Evolutionary conservation across 2,888 invertebrate genomes (phyloP), one percentile per base, ranked within the genome.

Genomic region (Diarsia brunnea): DNA sequence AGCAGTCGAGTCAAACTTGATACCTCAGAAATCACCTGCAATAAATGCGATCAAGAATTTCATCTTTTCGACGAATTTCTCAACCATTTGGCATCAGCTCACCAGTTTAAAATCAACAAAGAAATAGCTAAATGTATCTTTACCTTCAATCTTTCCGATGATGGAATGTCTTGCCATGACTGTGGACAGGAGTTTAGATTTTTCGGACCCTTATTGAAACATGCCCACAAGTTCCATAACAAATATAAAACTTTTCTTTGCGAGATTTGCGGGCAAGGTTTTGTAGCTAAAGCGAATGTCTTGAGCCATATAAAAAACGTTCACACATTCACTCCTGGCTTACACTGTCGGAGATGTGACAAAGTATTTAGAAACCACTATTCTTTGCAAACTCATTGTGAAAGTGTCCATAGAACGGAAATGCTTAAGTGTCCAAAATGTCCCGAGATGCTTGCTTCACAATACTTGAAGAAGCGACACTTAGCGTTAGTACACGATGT

Each of bases 221-320:
- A 95, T 45, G 85, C 87, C 0, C 89, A 94, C 60, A 92, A 91
- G 67, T 89, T 76, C 21, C 94, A 94, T n/a, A 92, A 90, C 38
- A 91, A 88, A 19, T 85, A 89, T 19, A 89, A 89, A 16, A 85
- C 89, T 0, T 93, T 89, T 38, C 43, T 94, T 0, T 95, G 95
- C 71, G 94, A 95, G 65, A 90, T 93, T 0, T 95, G 96, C 53
- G 96, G 96, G 0, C 92, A 94, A 72, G 93, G 92, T 0, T 96
- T 95, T 69, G 87, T 93, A 0, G 91, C 91, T 0, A 93, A 92
- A 31, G 84, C 87, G 0, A 92, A 94, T 58, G 91, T 96, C 0
- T 86, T 90, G 0, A 90, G 91, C 21, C 96, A 96, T 70, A 88
- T 94, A 0, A 92, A 90, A 81, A 86, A 89, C 3, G 91, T 92